Evolutionary conservation across 2,888 invertebrate species (phyloP).

Genomic region (Heliconius cydno): DNA sequence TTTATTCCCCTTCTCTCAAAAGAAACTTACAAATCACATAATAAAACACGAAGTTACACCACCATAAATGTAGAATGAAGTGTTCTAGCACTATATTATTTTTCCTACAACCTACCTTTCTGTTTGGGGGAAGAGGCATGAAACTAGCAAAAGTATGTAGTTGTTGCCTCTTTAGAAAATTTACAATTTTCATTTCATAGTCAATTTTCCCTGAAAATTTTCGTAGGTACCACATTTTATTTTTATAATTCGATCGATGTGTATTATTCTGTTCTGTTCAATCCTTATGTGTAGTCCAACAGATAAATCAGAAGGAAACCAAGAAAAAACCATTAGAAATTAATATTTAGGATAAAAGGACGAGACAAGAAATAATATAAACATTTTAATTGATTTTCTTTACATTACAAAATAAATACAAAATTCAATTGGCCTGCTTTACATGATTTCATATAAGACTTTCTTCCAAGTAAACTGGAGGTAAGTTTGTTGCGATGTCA

Average conservation of each 20-base stretch:
- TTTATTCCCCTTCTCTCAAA: neutral
- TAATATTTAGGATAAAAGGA: no score
- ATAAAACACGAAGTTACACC: neutral
- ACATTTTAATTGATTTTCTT: neutral
- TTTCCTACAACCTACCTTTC: no score
- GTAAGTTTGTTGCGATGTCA: conserved; percentile 63
- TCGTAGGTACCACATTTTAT: no score
- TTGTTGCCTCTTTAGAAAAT: neutral
- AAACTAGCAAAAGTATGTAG: neutral
- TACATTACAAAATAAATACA: neutral
- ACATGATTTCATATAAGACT: conserved; percentile 30
- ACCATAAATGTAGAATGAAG: neutral
- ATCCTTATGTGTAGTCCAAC: no score
- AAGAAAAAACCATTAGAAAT: no score
- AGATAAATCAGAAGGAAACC: no score
- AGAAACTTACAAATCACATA: neutral
- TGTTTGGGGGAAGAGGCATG: no score
- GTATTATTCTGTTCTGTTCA: no score
- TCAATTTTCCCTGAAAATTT: no score
- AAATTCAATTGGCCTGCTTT: neutral
- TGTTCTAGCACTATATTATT: neutral
- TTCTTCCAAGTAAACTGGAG: conserved; percentile 57
- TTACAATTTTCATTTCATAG: no score
- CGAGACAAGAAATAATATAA: neutral
- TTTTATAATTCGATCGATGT: no score